These are phyloP conservation scores for Eilema caniola DNA, from an alignment of 2,888 invertebrate genomes.

Conservation along the genomic window DNA sequence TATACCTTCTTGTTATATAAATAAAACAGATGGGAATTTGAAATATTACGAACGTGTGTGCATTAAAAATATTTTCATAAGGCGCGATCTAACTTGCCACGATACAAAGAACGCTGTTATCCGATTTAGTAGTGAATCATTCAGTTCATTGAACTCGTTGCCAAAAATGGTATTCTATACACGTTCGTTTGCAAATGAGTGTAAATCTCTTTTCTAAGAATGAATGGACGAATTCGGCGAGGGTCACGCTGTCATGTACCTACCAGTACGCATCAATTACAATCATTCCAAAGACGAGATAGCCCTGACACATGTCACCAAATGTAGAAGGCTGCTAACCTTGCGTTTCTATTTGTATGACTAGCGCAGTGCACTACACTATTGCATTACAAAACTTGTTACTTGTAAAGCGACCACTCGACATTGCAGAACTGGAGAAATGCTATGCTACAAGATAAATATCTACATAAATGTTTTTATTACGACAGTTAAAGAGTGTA, in stretches of 20 bases:
- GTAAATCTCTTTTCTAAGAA: conserved; percentile 53
- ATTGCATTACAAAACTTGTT: conserved; percentile 59
- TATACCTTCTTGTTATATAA: conserved; percentile 44
- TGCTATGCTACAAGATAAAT: conserved; percentile 22
- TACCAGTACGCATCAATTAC: conserved; percentile 51
- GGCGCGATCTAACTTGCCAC: conserved; percentile 56
- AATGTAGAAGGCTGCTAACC: conserved; percentile 82
- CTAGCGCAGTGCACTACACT: conserved; percentile 55
- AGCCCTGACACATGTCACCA: conserved; percentile 84
- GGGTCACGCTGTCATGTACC: conserved; percentile 44
- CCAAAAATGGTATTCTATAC: conserved; percentile 65
- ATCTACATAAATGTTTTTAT: not conserved
- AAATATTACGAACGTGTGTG: conserved; percentile 29
- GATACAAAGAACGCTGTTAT: conserved; percentile 47
- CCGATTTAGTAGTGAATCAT: conserved; percentile 69
- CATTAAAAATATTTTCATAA: conserved; percentile 55
- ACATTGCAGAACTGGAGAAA: conserved; percentile 42
- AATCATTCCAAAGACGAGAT: conserved; percentile 67
- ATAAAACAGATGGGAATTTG: conserved; percentile 45
- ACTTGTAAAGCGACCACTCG: conserved; percentile 58
- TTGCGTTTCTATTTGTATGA: conserved; percentile 79
- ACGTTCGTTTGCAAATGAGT: conserved; percentile 65
- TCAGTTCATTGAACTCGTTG: conserved; percentile 66
- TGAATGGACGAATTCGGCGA: conserved; percentile 69
- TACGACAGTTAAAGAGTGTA: not conserved